phyloP scores from a whole-genome alignment of 2,888 invertebrate genomes.

The Agrotis puta region DNA sequence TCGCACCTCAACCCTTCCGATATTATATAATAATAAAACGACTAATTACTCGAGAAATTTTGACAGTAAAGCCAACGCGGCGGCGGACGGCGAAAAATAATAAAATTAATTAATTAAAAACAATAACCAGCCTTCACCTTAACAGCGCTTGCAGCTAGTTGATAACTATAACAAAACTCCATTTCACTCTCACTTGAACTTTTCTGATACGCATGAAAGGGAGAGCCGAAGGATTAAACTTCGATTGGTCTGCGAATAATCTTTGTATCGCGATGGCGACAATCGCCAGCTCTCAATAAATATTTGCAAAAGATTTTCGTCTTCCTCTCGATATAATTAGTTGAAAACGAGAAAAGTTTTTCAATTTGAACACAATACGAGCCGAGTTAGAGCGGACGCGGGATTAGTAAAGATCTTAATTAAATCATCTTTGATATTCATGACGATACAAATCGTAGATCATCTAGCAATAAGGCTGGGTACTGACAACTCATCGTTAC shows the following conservation, averaged over 20 bases:
- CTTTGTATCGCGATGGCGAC: conserved; percentile 68
- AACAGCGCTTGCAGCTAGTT: conserved; percentile 55
- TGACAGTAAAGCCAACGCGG: conserved; percentile 89
- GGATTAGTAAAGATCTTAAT: conserved; percentile 82
- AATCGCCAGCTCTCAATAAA: conserved; percentile 78
- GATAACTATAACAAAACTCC: conserved; percentile 46
- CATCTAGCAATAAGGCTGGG: conserved; percentile 31
- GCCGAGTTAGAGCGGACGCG: conserved; percentile 70
- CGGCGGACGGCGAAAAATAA: conserved; percentile 82
- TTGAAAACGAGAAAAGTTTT: conserved; percentile 88
- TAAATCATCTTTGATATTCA: conserved; percentile 76
- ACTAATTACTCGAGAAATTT: conserved; percentile 90
- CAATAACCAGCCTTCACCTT: conserved; percentile 72
- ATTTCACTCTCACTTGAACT: conserved; percentile 29
- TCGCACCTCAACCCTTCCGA: conserved; percentile 87
- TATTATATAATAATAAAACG: conserved; percentile 91
- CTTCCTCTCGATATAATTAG: conserved; percentile 82
- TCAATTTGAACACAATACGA: conserved; percentile 87
- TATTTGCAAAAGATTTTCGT: conserved; percentile 85
- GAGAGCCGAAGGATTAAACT: conserved; percentile 44
- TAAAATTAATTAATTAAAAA: conserved; percentile 91
- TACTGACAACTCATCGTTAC: conserved; percentile 1
- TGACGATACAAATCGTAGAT: conserved; percentile 65
- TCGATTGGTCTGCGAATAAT: conserved; percentile 49
- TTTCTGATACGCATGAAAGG: conserved; percentile 9